Percentiles rank a stretch among this genome's conserved stretches.
phyloP scores from a whole-genome alignment of 1,140 invertebrate species.

The roundworm (Caenorhabditis elegans) region DNA sequence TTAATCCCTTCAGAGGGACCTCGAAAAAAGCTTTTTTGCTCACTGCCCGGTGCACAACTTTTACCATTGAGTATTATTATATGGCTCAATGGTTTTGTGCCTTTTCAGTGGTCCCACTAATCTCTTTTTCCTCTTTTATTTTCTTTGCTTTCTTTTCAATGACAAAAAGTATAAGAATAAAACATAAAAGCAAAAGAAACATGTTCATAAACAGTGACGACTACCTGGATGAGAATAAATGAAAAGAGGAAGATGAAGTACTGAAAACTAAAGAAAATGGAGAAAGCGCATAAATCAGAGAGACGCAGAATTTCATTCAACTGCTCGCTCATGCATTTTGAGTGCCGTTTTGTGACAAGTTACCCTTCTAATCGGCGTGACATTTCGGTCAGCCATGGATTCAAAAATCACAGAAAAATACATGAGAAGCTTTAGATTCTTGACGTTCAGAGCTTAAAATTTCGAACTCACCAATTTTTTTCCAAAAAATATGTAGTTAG shows the following conservation, averaged over 20 bases:
- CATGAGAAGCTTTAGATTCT: too few relatives aligned
- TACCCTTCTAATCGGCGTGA: slow-evolving; percentile 13
- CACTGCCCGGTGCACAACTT: not conserved
- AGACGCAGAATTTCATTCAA: not conserved
- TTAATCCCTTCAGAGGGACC: not conserved
- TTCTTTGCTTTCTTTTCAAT: too few relatives aligned
- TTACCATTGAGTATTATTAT: slow-evolving; percentile 17
- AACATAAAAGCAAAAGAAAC: not conserved
- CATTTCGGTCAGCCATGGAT: not conserved
- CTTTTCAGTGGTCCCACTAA: slow-evolving; percentile 2
- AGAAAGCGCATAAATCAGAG: not conserved
- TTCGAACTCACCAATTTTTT: too few relatives aligned
- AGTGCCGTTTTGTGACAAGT: slow-evolving; percentile 29
- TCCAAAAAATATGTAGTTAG: too few relatives aligned
- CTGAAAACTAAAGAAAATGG: not conserved
- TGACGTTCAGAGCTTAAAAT: too few relatives aligned
- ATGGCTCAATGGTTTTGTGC: slow-evolving; percentile 25
- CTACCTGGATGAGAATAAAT: not conserved
- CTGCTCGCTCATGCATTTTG: slow-evolving; percentile 17
- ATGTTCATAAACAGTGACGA: not conserved
- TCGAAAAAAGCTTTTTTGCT: not conserved
- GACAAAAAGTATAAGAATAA: not conserved
- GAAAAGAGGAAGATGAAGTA: not conserved
- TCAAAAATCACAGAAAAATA: not conserved
- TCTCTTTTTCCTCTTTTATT: not conserved